These are phyloP conservation scores for Lagopus leucura DNA, from an alignment of 2,113 vertebrate species.

Conservation along the genomic window DNA sequence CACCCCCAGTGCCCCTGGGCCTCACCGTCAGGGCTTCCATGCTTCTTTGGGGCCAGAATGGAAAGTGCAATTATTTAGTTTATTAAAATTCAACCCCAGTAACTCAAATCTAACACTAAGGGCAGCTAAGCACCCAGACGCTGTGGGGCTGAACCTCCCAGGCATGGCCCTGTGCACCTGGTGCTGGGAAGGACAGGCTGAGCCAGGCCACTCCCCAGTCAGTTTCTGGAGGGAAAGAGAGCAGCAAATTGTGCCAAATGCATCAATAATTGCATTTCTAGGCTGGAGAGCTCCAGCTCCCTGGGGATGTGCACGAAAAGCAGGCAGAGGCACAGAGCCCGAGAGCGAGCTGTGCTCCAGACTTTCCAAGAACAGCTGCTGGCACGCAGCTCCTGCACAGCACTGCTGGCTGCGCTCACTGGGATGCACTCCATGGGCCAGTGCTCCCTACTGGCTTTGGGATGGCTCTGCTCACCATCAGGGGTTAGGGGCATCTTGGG, in stretches of 20 bases:
- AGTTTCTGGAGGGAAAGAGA: neutral
- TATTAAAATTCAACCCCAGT: neutral
- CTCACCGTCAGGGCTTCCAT: neutral
- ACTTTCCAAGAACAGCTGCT: neutral
- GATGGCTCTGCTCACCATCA: neutral
- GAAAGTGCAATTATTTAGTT: neutral
- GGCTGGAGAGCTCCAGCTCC: neutral
- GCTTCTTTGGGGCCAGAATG: neutral
- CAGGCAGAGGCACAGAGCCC: neutral
- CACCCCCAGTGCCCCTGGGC: neutral
- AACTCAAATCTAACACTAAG: slow-evolving; percentile 9
- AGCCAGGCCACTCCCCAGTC: neutral
- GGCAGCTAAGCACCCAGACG: neutral
- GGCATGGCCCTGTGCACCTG: neutral
- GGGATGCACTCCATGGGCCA: neutral
- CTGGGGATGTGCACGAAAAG: neutral
- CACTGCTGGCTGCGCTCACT: neutral
- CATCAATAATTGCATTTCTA: neutral
- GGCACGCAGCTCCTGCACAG: no score
- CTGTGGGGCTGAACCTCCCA: neutral
- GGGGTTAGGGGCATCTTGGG: neutral
- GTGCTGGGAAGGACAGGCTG: neutral
- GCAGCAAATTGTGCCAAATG: accelerated
- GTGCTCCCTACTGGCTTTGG: neutral
- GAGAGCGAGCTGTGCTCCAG: neutral